phyloP scores from a whole-genome alignment of 2,888 invertebrate species.

The Parasteatoda lunata region DNA sequence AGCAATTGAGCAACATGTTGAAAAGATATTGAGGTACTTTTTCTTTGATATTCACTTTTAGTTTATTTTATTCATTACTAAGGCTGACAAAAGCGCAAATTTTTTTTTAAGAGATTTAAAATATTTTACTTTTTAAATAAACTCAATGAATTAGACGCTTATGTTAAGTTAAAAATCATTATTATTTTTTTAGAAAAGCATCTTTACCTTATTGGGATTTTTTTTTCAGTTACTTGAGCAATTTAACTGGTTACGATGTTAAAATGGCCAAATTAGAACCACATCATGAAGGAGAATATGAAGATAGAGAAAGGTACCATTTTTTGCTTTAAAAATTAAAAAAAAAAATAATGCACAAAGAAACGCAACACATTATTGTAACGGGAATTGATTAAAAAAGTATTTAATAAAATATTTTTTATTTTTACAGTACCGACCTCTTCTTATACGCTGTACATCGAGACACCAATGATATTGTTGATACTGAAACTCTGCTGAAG shows the following conservation, averaged over 20 bases:
- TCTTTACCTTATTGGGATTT: not conserved
- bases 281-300: constrained; percentile 80
- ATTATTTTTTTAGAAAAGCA: not conserved
- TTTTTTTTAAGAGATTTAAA: too few species aligned
- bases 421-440: constrained; percentile 83
- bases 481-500: constrained; percentile 79
- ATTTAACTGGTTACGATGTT: constrained; percentile 85
- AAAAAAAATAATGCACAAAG: not conserved
- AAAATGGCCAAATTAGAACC: constrained; percentile 86
- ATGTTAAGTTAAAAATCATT: too few species aligned
- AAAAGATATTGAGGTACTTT: constrained; percentile 80
- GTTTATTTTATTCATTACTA: too few species aligned
- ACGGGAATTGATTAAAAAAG: too few species aligned
- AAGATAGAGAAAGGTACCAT: constrained; percentile 80
- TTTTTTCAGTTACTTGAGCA: constrained; percentile 79
- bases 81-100: too few species aligned
- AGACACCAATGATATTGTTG: constrained; percentile 85
- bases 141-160: too few species aligned
- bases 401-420: not conserved
- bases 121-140: too few species aligned
- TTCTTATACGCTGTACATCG: constrained; percentile 90
- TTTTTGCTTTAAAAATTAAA: not conserved
- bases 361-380: not conserved
- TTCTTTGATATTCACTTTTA: too few species aligned
- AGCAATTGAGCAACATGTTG: constrained; percentile 81